Percentiles rank a stretch among this genome's conserved stretches.
These are phyloP conservation scores for Trachurus trachurus DNA, from an alignment of 2,797 vertebrate species.

Conservation along the genomic window DNA sequence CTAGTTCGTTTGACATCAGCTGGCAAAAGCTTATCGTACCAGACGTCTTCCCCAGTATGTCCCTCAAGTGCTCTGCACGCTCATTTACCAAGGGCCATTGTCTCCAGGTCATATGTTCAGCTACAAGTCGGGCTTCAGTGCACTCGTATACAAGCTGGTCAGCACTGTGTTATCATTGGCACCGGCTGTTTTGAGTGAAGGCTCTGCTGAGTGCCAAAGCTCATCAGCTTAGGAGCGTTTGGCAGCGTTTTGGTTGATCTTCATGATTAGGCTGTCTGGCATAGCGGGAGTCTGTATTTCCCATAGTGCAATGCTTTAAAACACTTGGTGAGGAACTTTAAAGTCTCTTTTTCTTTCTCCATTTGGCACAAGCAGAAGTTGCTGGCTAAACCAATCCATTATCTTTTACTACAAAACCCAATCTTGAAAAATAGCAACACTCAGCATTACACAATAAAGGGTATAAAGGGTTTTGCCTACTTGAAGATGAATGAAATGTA, in stretches of 20 bases:
- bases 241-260: background rate
- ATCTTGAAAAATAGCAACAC: background rate
- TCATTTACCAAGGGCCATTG: background rate
- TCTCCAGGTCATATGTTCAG: slow-evolving; percentile 14
- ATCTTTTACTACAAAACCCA: background rate
- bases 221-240: background rate
- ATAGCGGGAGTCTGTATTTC: background rate
- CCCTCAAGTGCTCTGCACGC: background rate
- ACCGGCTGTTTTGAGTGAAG: background rate
- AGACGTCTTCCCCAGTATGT: background rate
- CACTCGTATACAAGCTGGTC: background rate
- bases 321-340: background rate
- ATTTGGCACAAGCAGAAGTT: background rate
- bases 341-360: background rate
- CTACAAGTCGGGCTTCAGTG: background rate
- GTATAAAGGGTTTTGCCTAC: background rate
- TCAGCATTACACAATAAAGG: background rate
- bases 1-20: background rate
- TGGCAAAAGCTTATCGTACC: background rate
- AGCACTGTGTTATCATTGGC: background rate
- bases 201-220: slow-evolving; percentile 5
- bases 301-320: background rate
- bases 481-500: no score
- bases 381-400: background rate
- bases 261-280: slow-evolving; percentile 12